These are phyloP conservation scores for Xyrichtys novacula DNA, from an alignment of 2,797 vertebrate species.

Conservation along the genomic window DNA sequence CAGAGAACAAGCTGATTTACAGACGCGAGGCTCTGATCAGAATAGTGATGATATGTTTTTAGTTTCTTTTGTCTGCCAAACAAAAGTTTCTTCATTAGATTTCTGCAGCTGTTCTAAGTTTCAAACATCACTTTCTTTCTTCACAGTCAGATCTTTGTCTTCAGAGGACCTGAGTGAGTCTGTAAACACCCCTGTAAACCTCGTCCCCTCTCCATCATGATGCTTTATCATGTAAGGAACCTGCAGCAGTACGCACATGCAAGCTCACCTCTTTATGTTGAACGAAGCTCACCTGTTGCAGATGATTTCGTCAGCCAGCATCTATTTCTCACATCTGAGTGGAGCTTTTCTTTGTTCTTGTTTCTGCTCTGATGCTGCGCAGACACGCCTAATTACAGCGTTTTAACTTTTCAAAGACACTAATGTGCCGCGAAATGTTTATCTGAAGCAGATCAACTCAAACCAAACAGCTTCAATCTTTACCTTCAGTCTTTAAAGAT, in stretches of 20 bases:
- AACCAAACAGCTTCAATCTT: background rate
- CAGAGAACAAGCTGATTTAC: constrained; percentile 43
- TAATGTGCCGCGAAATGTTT: constrained; percentile 11
- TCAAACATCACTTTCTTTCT: too few species aligned
- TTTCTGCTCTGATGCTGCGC: background rate
- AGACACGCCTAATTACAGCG: background rate
- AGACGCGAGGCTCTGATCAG: constrained; percentile 38
- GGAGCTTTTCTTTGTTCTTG: constrained; percentile 12
- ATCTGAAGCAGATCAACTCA: background rate
- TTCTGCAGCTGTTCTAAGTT: background rate
- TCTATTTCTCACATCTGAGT: background rate
- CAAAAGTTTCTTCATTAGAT: constrained; percentile 29
- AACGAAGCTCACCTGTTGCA: constrained; percentile 11
- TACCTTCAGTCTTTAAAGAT: constrained; percentile 7
- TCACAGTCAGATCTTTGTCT: constrained; percentile 18
- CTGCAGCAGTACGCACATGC: background rate
- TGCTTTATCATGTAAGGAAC: background rate
- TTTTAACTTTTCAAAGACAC: constrained; percentile 9
- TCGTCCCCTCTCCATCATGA: background rate
- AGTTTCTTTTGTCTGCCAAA: constrained; percentile 39
- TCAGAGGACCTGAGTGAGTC: constrained; percentile 7
- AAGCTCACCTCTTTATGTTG: background rate
- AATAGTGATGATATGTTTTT: constrained; percentile 24
- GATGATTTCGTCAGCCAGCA: background rate
- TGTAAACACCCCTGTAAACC: constrained; percentile 3